Percentiles rank a stretch among this genome's conserved stretches.
Evolutionary conservation across 2,888 invertebrate species (phyloP).

Genomic region (Brachypalpus laphriformis): DNA sequence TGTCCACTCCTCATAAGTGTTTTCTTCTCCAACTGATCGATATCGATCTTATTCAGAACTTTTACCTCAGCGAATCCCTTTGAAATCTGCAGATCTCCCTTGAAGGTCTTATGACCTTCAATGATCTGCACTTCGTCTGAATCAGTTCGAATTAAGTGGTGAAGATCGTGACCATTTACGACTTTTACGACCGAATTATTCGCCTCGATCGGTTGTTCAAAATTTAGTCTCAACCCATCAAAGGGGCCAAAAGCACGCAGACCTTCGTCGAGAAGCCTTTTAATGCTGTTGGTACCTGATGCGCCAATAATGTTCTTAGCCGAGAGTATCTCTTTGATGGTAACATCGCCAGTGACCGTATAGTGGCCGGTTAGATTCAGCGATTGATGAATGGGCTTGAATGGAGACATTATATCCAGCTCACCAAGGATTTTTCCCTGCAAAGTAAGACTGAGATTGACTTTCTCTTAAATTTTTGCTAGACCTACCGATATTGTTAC

Average conservation of each 20-base stretch:
- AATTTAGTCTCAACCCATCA: constrained; percentile 77
- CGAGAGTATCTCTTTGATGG: constrained; percentile 81
- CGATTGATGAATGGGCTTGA: constrained; percentile 82
- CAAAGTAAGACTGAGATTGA: constrained; percentile 9
- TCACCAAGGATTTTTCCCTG: constrained; percentile 83
- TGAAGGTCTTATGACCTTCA: constrained; percentile 83
- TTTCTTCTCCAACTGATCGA: constrained; percentile 81
- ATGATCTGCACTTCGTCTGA: constrained; percentile 82
- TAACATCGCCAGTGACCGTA: constrained; percentile 83
- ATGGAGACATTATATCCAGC: constrained; percentile 82
- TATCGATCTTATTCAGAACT: constrained; percentile 83
- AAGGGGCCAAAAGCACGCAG: constrained; percentile 76
- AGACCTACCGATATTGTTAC: constrained; percentile 80
- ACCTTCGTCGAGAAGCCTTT: constrained; percentile 75
- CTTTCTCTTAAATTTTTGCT: neutral
- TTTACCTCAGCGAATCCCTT: constrained; percentile 82
- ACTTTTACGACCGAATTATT: constrained; percentile 81
- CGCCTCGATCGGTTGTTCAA: constrained; percentile 77
- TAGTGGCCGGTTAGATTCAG: constrained; percentile 82
- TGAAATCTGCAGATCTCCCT: constrained; percentile 81
- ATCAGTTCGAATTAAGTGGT: constrained; percentile 82
- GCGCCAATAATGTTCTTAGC: constrained; percentile 77
- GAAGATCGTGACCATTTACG: constrained; percentile 83
- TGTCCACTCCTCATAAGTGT: constrained; percentile 82
- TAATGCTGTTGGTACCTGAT: constrained; percentile 74